Evolutionary conservation across 2,888 invertebrate genomes (phyloP), one percentile per base, ranked within the genome.

Genomic region (Dryobota labecula): DNA sequence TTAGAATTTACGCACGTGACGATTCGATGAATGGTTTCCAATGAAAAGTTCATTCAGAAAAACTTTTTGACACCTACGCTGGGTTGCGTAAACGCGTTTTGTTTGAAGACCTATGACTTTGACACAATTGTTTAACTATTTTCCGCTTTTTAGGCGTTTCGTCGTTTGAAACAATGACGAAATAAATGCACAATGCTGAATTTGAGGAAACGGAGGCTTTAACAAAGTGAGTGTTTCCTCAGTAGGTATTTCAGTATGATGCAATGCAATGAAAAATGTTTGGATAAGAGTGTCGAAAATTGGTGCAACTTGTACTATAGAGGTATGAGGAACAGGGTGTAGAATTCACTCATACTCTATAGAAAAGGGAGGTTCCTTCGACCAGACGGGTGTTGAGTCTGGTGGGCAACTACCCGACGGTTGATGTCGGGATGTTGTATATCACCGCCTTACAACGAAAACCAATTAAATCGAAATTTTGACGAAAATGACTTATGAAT

Each of bases 1-100:
- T 86, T 84, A 86, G 78, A 85, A 87, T 87, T 90, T 86, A 89
- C 89, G 90, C 88, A 92, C 92, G 93, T 93, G 92, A 89, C 89
- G 87, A 82, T 82, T 65, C 87, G 83, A 83, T 89, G 85, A 89
- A 85, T 90, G 87, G 82, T 79, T 88, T 84, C 78, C 84, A 88
- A 86, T 87, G 79, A 84, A 71, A 84, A 75, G 11, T 82, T 82
- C 88, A 89, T 90, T 90, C 85, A 89, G 85, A 91, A 91, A 91
- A 90, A 64, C 24, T 63, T 76, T 73, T 51, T 84, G 86, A 89
- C 90, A 78, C 73, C 87, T 89, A 85, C 88, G 71, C 51, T 69
- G 73, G 49, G 75, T 88, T 84, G 84, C 81, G 85, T 82, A 86
- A 87, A 78, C 49, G 18, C 49, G 18, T 49, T 78, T 76, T 77